phyloP scores from a whole-genome alignment of 30 jellyfish, hydroid and myxozoan genomes.

The Morbakka virulenta region DNA sequence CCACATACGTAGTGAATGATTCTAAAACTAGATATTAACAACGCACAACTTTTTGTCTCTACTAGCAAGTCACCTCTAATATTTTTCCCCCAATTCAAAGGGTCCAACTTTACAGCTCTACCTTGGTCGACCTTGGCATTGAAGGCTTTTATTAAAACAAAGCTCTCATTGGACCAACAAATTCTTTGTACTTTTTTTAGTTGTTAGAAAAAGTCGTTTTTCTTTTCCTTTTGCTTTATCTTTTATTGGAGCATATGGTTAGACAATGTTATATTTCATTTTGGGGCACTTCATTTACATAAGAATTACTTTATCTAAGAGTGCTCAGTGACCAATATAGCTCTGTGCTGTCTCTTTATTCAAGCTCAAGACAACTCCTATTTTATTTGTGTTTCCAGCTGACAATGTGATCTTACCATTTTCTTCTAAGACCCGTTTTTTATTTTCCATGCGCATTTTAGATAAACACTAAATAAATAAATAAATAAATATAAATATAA shows the following conservation, averaged over 20 bases:
- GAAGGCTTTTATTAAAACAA: not conserved
- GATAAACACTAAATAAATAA: no score
- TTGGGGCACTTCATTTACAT: not conserved
- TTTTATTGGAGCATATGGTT: not conserved
- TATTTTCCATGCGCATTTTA: no score
- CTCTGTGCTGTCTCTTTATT: not conserved
- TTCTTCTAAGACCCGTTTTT: not conserved
- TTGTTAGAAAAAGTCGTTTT: not conserved
- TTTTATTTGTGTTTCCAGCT: not conserved
- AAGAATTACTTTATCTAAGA: not conserved
- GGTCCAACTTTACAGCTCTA: not conserved
- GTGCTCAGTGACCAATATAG: not conserved
- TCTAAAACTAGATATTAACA: not conserved
- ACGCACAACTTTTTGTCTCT: not conserved
- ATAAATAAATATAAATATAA: no score
- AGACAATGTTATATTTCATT: not conserved
- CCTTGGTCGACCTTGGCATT: not conserved
- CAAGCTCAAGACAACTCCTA: not conserved
- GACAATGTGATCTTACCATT: not conserved
- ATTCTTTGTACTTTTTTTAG: not conserved
- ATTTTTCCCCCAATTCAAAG: not conserved
- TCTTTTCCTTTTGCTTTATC: not conserved
- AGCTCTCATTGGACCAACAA: not conserved
- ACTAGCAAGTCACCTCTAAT: not conserved
- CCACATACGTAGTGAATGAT: not conserved